Evolutionary conservation across 1,140 invertebrate genomes (phyloP), one percentile per base, ranked within the genome.

Genomic region (Holotrichia oblita): DNA sequence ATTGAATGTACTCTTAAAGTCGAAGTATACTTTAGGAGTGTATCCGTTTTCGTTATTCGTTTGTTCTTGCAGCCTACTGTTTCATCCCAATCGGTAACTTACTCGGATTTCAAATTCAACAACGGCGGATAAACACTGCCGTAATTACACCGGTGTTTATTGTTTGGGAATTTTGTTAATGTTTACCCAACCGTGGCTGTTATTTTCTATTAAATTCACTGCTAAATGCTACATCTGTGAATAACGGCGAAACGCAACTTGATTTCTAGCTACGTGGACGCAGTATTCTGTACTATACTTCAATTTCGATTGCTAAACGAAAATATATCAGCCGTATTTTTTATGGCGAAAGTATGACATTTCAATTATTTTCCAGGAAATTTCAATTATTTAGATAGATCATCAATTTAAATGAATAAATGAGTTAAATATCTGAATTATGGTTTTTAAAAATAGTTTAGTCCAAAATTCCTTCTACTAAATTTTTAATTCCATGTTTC

Each of bases 41-140:
- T 20, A 69, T 69, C 20, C n/a, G n/a, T 48, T 9, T 22, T 24
- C 61, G 27, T 69, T 69, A 69, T 69, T 69, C 12, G 22, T 69
- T 69, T 69, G 27, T 69, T 27, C 7, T 69, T 9, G 61, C 1
- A 10, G 22, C 22, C 27, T 69, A 69, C 22, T 69, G 61, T 34
- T 69, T 69, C 12, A 22, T 69, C 14, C 61, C 8, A 22, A 27
- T 69, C 61, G 22, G 22, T 22, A 12, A 69, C 4, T 34, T 69
- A 69, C 61, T 69, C 61, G 22, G 22, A 69, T 69, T 69, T 14
- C 10, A 69, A 69, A 69, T 69, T 69, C 48, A 69, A 69, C 61
- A 69, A 55, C 14, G 48, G 3, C 12, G 48, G 7, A 27, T 27
- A 34, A 34, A 34, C 27, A 34, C 27, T 4, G 27, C 27, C 27